Evolutionary conservation across 2,797 vertebrate species (phyloP), one percentile per base, ranked within the genome.

Genomic region (Carduelis carduelis): DNA sequence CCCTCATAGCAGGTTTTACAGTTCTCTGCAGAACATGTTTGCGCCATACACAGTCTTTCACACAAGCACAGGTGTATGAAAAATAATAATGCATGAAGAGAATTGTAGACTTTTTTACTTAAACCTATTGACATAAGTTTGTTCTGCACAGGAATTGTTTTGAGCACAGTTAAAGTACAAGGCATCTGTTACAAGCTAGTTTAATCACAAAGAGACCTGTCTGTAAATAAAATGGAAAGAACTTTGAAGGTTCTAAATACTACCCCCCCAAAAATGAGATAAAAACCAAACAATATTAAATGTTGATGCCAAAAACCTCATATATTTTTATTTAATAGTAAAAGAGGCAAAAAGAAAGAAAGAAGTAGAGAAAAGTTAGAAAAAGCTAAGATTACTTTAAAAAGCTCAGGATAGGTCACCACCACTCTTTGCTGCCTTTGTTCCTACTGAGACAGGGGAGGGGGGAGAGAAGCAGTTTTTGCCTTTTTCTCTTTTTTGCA

Each of bases 141-240:
- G 0, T 52, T 84, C 35, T 37, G 46, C 5, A 49, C 2, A 57
- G 43, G 23, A 81, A 41, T 12, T 30, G 32, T 86, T 74, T 52
- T 27, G 20, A 65, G 34, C 20, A 52, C 11, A 37, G 4, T 69
- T 44, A 56, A 57, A 53, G 15, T 1, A 2, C 3, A 15, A 5
- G 22, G 2, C 12, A 50, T 76, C 20, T 56, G 18, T 37, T 44
- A 18, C 5, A 7, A 52, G 14, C 11, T 0, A 0, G 9, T 52
- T 82, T 14, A 44, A 61, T 70, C 7, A 18, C 39, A 35, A 50
- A 43, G 32, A 26, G 11, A 60, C 21, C 8, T 30, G 16, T 27
- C 20, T 28, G 24, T 11, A 14, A 59, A 50, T 30, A 50, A 81
- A 69, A 59, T 0, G 0, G 32, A 43, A 69, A 50, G 17, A 8